Percentiles rank a stretch among this genome's conserved stretches.
Evolutionary conservation across 2,888 invertebrate species (phyloP).

Genomic region (Chouioia cunea): DNA sequence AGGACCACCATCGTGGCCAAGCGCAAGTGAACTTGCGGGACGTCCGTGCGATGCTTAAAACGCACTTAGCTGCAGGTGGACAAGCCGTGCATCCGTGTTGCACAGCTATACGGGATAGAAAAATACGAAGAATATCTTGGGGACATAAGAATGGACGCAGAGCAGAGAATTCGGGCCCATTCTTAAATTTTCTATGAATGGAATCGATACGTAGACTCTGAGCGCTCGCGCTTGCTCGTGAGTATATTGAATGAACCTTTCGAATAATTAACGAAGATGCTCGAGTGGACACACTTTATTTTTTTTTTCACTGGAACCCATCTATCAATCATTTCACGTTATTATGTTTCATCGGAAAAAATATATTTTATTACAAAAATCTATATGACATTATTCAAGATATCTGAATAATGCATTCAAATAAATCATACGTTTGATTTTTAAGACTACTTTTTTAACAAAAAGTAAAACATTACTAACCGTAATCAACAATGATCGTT

Average conservation of each 20-base stretch:
- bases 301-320: conserved; percentile 11
- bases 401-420: too few relatives aligned
- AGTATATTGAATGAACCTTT: conserved; percentile 12
- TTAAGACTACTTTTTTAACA: too few relatives aligned
- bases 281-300: conserved; percentile 7
- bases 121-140: conserved; percentile 26
- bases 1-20: conserved; percentile 41
- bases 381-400: too few relatives aligned
- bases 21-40: conserved; percentile 37
- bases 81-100: conserved; percentile 8
- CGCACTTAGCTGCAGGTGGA: conserved; percentile 35
- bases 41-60: conserved; percentile 35
- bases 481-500: too few relatives aligned
- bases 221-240: background rate
- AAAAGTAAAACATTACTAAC: too few relatives aligned
- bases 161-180: conserved; percentile 29
- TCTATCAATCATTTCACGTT: too few relatives aligned
- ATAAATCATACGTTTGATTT: too few relatives aligned
- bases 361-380: too few relatives aligned
- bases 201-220: background rate
- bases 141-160: background rate
- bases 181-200: conserved; percentile 34
- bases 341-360: too few relatives aligned
- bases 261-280: conserved; percentile 32
- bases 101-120: background rate